These are phyloP conservation scores for Eristalis pertinax DNA, from an alignment of 2,888 invertebrate genomes.

Conservation along the genomic window DNA sequence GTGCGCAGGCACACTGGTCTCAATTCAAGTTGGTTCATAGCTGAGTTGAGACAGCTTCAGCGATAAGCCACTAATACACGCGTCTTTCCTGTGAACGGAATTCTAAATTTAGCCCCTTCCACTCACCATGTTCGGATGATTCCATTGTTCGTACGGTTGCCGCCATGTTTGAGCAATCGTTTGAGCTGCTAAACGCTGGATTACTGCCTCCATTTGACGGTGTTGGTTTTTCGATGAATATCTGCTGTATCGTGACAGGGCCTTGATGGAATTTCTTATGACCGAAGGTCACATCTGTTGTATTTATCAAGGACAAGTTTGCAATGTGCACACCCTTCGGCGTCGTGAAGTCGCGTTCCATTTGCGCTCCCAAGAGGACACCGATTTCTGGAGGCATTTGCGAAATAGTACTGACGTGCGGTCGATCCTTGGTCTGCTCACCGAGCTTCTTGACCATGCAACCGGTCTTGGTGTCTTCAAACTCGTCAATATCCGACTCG, in stretches of 20 bases:
- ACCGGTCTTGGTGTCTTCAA: conserved; percentile 74
- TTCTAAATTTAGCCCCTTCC: conserved; percentile 21
- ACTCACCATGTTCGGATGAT: conserved; percentile 75
- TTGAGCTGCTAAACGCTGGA: conserved; percentile 74
- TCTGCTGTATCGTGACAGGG: conserved; percentile 89
- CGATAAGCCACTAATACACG: conserved; percentile 29
- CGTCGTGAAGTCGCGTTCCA: conserved; percentile 34
- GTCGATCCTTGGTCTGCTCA: conserved; percentile 76
- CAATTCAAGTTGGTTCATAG: not conserved
- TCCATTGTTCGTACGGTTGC: conserved; percentile 11
- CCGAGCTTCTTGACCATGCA: conserved; percentile 79
- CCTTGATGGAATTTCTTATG: conserved; percentile 90
- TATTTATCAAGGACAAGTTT: conserved; percentile 86
- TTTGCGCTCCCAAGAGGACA: conserved; percentile 53
- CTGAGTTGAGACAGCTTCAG: not conserved
- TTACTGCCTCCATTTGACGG: conserved; percentile 75
- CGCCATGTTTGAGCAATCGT: not conserved
- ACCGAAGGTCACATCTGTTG: conserved; percentile 88
- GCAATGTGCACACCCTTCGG: conserved; percentile 82
- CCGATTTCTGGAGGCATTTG: conserved; percentile 73
- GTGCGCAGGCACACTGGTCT: not conserved
- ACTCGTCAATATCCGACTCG: conserved; percentile 78
- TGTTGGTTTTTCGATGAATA: conserved; percentile 83
- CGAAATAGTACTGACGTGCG: conserved; percentile 75
- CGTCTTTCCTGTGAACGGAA: not conserved